Evolutionary conservation across 23 tunicate genomes (phyloP), one percentile per base, ranked within the genome.

Genomic region (Styela clava): DNA sequence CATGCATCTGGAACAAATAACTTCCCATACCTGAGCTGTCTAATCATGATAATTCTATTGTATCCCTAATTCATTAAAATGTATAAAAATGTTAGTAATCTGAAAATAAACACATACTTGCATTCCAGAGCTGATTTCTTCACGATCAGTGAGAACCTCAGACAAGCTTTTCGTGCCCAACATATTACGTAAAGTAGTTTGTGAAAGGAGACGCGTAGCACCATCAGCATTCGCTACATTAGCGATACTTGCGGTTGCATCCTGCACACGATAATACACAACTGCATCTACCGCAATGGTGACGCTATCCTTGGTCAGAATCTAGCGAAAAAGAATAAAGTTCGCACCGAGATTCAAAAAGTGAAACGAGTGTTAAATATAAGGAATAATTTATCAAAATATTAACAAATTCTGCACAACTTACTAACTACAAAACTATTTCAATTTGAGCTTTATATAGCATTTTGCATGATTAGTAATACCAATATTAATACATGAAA

Each of bases 221-320:
- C 88, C 86, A 79, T 92, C 89, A 37, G 97, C 89, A 64, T 92
- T 84, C 76, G 69, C 97, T 52, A 92, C 97, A 64, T 92, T 89
- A 3, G 93, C 88, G 69, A 92, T 84, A 64, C 93, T 84, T 72
- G 81, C 85, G 34, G 97, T 87, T 67, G 97, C 93, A 35, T 92
- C 89, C 52, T 87, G 93, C 22, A 84, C 83, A 24, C 89, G 86
- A 73, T 92, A 92, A 61, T 92, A 92, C 30, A 85, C 89, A 36
- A 92, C 97, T 0, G 97, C 97, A 74, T 92, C 93, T 44, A 92
- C 97, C 9, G 89, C 65, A 33, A 92, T 84, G 2, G 97, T 92
- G 69, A 92, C 97, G 61, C 89, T 87, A 85, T 92, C 97, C 80
- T 92, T 92, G 65, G 92, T 79, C 83, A 92, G 61, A 74, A 90